Evolutionary conservation across 2,113 vertebrate genomes (phyloP), one percentile per base, ranked within the genome.

Genomic region (Bettongia penicillata): DNA sequence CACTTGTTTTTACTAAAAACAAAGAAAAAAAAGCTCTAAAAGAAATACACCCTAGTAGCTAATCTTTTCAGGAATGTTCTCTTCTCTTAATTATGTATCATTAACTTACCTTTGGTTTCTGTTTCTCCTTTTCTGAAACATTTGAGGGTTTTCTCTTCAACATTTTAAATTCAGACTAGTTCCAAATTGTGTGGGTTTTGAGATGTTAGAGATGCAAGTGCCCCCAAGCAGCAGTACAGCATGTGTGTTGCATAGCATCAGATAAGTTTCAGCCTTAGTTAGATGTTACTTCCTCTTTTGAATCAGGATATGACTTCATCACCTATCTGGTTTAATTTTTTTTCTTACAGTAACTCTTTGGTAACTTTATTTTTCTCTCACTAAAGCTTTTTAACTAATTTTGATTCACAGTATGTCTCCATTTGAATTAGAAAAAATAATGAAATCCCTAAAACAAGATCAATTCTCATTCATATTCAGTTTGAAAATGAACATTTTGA

Each of bases 91-190:
- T 16, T 92, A n/a, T 25, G n/a, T 93, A 93, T 95, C 9, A 90
- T 57, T 31, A 48, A 50, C 98, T 98, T 99, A 99, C 99, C 99
- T 99, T 99, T 53, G 99, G 99, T 91, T 99, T 99, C 94, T 98
- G 98, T 98, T 99, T 99, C 95, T 99, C 98, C 94, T 99, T 99
- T 91, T 99, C 99, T 91, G 99, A 99, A 0, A 49, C 99, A 0
- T 99, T 99, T 53, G 99, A 99, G 53, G 98, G 97, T 95, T 99
- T 99, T 98, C 99, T 98, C 96, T 99, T 99, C 96, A 99, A 96
- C 99, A 99, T 99, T 97, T 98, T 98, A 90, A 97, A 91, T 92
- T 94, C 51, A 10, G 2, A 51, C 57, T 96, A 95, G 53, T 97
- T 53, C 95, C 47, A 96, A 22, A 31, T 37, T 53, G 89, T 52